Evolutionary conservation across 2,797 vertebrate genomes (phyloP).

Genomic region (Botia almorhae): DNA sequence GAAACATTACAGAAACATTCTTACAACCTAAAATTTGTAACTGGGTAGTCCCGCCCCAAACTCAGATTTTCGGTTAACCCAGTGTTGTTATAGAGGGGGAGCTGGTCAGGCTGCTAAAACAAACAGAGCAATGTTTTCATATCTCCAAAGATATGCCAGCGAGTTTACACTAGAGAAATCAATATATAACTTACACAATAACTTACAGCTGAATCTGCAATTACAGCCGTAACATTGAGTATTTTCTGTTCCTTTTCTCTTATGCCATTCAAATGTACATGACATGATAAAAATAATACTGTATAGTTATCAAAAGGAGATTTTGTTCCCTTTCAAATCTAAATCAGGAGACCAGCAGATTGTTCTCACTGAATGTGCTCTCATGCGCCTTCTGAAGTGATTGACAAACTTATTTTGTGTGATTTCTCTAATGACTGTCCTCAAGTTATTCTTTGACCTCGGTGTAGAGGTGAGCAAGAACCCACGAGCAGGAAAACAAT

Average conservation of each 20-base stretch:
- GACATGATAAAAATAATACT: too few species aligned
- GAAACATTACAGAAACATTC: too few species aligned
- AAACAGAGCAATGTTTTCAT: not conserved
- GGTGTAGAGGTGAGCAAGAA: slow-evolving; percentile 37
- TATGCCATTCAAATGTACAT: not conserved
- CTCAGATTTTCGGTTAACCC: not conserved
- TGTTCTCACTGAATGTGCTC: too few species aligned
- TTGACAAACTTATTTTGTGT: slow-evolving; percentile 2
- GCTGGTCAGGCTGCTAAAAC: not conserved
- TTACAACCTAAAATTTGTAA: too few species aligned
- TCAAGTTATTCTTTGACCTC: slow-evolving; percentile 36
- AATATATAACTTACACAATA: not conserved
- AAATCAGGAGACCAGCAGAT: too few species aligned
- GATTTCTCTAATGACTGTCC: slow-evolving; percentile 12
- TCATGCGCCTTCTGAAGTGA: not conserved
- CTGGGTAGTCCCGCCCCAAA: not conserved
- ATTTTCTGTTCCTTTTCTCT: not conserved
- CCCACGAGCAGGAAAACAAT: slow-evolving; percentile 16
- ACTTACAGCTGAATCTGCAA: not conserved
- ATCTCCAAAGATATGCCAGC: not conserved
- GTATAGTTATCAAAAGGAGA: not conserved
- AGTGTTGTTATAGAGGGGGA: not conserved
- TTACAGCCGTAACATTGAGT: not conserved
- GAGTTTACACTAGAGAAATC: too few species aligned
- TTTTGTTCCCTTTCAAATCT: too few species aligned